Evolutionary conservation across 2,888 invertebrate genomes (phyloP).

Genomic region (Drosophila colorata): DNA sequence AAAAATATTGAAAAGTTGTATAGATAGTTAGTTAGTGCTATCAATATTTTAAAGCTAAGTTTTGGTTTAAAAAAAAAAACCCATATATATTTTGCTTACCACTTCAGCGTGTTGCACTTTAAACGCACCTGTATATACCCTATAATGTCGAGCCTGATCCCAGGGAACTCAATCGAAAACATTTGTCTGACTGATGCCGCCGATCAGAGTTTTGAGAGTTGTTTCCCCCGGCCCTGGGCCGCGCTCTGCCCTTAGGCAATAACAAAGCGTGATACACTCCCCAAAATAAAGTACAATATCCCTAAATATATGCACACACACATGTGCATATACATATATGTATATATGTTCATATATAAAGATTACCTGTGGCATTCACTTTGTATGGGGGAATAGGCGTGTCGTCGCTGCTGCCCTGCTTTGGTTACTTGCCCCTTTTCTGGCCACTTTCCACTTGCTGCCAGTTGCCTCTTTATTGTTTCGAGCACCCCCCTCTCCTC

Average conservation of each 20-base stretch:
- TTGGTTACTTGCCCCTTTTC: constrained; percentile 41
- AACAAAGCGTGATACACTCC: constrained; percentile 46
- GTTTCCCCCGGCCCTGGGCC: neutral
- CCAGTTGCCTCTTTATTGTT: constrained; percentile 7
- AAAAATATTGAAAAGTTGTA: no score
- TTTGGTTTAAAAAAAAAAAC: neutral
- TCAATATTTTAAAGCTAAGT: no score
- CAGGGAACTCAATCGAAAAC: constrained; percentile 23
- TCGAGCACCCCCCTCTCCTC: constrained; percentile 3
- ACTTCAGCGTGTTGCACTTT: neutral
- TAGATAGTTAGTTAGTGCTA: no score
- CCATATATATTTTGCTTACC: neutral
- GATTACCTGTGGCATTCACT: constrained; percentile 63
- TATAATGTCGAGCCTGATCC: neutral
- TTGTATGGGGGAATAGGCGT: constrained; percentile 49
- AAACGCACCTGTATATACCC: neutral
- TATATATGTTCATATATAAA: constrained; percentile 19
- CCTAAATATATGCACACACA: constrained; percentile 7
- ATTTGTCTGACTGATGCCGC: constrained; percentile 40
- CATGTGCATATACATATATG: constrained; percentile 12
- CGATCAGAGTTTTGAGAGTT: constrained; percentile 28
- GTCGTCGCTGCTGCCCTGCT: constrained; percentile 42
- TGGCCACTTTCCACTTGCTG: constrained; percentile 43
- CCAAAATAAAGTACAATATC: constrained; percentile 13
- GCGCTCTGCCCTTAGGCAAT: neutral